Evolutionary conservation across 2,888 invertebrate species (phyloP).

Genomic region (Drosophila austrosaltans): DNA sequence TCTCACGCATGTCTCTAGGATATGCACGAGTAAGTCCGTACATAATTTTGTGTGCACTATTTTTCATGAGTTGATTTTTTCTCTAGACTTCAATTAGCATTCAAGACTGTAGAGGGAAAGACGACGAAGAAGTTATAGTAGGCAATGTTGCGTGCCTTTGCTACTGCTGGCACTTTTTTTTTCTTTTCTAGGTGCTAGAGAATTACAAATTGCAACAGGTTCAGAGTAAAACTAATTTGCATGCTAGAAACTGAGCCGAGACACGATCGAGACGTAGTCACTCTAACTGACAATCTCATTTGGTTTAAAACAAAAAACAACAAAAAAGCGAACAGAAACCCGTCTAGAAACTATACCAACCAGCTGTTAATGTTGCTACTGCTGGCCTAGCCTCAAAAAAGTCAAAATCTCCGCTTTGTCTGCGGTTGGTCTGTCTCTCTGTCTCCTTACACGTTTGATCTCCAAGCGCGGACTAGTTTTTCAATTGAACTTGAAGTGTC

Average conservation of each 20-base stretch:
- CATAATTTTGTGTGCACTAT: conserved; percentile 72
- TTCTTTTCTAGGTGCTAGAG: neutral
- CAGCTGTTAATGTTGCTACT: conserved; percentile 29
- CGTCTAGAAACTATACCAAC: conserved; percentile 35
- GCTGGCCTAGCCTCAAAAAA: conserved; percentile 41
- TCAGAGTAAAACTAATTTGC: conserved; percentile 74
- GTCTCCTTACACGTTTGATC: conserved; percentile 49
- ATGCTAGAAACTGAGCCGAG: conserved; percentile 67
- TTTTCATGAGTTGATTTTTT: conserved; percentile 65
- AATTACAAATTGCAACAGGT: conserved; percentile 72
- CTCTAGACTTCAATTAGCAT: conserved; percentile 64
- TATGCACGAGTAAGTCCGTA: conserved; percentile 79
- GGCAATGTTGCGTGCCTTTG: conserved; percentile 47
- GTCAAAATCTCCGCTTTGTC: conserved; percentile 53
- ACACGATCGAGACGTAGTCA: conserved; percentile 66
- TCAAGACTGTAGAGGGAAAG: conserved; percentile 51
- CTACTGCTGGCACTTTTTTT: conserved; percentile 4
- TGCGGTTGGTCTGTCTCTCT: conserved; percentile 67
- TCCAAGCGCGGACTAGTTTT: conserved; percentile 63
- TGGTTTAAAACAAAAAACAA: conserved; percentile 22
- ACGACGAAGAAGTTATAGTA: conserved; percentile 32
- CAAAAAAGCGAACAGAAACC: conserved; percentile 42
- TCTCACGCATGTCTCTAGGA: conserved; percentile 82
- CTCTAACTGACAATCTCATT: conserved; percentile 24
- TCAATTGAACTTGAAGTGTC: conserved; percentile 76